A percentile compares a stretch with the other conserved stretches of the same genome.
phyloP scores from a whole-genome alignment of 1,140 invertebrate genomes.

The Prorops nasuta region DNA sequence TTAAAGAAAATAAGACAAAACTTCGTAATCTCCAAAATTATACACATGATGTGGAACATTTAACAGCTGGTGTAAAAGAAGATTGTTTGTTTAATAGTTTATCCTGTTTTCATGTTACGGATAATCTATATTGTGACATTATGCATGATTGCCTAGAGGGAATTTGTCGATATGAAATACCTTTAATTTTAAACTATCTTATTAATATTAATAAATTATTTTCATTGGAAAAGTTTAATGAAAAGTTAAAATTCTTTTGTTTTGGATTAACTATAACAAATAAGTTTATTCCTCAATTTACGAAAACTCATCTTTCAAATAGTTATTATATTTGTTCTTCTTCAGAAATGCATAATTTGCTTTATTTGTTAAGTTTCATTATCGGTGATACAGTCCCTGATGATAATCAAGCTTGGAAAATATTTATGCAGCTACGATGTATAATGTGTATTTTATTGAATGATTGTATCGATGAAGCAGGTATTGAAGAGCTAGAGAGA shows the following conservation, averaged over 20 bases:
- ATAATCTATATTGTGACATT: constrained; percentile 17
- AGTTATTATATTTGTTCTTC: constrained; percentile 20
- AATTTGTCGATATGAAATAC: constrained; percentile 18
- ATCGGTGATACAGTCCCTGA: constrained; percentile 28
- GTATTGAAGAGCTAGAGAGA: constrained; percentile 3
- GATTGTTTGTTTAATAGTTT: constrained; percentile 17
- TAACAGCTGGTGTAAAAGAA: constrained; percentile 11
- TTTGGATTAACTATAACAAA: constrained; percentile 12
- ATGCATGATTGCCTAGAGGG: constrained; percentile 31
- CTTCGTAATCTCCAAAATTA: constrained; percentile 15
- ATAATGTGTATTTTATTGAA: constrained; percentile 24
- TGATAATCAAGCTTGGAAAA: constrained; percentile 21
- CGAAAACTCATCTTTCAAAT: constrained; percentile 19
- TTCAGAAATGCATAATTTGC: constrained; percentile 25
- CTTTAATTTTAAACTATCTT: no score
- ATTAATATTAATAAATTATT: constrained; percentile 18
- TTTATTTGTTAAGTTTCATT: constrained; percentile 20
- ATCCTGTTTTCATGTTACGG: constrained; percentile 17
- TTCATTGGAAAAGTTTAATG: constrained; percentile 14
- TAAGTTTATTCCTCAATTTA: constrained; percentile 17
- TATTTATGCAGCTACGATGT: constrained; percentile 22
- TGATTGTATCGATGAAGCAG: constrained; percentile 1
- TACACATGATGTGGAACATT: constrained; percentile 5
- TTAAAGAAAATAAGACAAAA: constrained; percentile 11
- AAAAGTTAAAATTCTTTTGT: constrained; percentile 21